Percentiles rank a stretch among this genome's conserved stretches.
phyloP scores from a whole-genome alignment of 2,113 vertebrate species.

The Noturus placidus region DNA sequence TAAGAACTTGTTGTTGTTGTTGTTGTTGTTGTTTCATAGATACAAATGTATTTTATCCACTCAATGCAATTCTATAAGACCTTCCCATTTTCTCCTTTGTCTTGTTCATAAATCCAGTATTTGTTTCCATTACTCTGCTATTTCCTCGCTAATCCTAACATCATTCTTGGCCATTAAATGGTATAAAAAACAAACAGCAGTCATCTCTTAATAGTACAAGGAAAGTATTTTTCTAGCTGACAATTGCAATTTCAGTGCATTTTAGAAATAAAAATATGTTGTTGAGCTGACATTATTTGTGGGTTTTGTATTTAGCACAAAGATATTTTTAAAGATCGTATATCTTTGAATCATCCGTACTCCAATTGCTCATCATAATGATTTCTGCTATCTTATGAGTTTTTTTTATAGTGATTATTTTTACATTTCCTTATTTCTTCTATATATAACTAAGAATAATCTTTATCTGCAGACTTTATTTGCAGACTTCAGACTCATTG shows the following conservation, averaged over 20 bases:
- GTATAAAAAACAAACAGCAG: not conserved
- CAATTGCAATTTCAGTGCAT: not conserved
- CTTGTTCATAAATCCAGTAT: not conserved
- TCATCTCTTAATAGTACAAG: not conserved
- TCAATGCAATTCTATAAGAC: not conserved
- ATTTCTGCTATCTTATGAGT: not conserved
- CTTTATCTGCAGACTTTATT: not conserved
- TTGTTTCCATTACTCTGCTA: not conserved
- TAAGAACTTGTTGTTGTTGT: not conserved
- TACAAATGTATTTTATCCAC: not conserved
- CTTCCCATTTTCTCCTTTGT: not conserved
- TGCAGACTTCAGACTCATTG: constrained; percentile 31
- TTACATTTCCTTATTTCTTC: not conserved
- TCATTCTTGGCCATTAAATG: not conserved
- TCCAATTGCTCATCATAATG: not conserved
- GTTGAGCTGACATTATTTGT: not conserved
- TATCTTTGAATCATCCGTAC: not conserved
- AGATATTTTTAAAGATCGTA: not conserved
- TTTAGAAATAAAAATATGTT: not conserved
- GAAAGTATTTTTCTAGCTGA: not conserved
- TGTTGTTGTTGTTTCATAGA: not conserved
- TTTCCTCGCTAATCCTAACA: not conserved
- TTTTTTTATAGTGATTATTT: not conserved
- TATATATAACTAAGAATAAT: not conserved
- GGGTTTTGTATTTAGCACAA: not conserved